Base-by-base conservation (phyloP, 2,797 vertebrate genomes). In the Sebastes elongatus region DNA sequence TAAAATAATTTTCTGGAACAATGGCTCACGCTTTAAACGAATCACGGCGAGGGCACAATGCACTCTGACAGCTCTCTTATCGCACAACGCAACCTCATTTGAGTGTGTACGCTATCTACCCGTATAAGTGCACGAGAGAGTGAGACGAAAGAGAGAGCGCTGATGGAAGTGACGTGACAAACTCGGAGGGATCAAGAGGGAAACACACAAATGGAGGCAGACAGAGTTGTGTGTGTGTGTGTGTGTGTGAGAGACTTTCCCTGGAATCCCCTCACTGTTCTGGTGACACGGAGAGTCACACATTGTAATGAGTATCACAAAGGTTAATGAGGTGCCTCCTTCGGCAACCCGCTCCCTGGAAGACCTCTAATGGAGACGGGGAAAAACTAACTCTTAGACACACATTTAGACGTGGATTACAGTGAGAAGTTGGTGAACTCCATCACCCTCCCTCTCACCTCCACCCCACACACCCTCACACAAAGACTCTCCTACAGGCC, bases 321-420 rank as follows among this genome's bases (percentile, higher is more conserved):
- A 90, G 93, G 91, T 94, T 93, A 94, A 94, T 93, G 85, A 92
- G 90, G 84, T 77, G 76, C 73, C 52, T 90, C 81, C 86, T 74
- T 71, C 30, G 4, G 55, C 46, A 62, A 73, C 86, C 81, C 20
- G 13, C 49, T 85, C 70, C 80, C 42, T 62, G 71, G 28, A 69
- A 84, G 71, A 78, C 56, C 76, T 52, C 69, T 73, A 82, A 90
- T 72, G 67, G 71, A 93, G 77, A 88, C 9, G 28, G 60, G 60
- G 5, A 30, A 59, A 67, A 68, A 56, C 84, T 72, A 79, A 75
- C 53, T 72, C 56, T 55, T 2, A 25, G n/a, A 73, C 28, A 74
- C 72, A 85, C 28, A 62, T 81, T 84, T 71, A 57, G 28, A 82
- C 33, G 35, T 72, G 16, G 70, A 78, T 82, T 66, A 60, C 56